Base-by-base conservation (phyloP, 2,113 vertebrate species). In the Lophotis ruficrista region DNA sequence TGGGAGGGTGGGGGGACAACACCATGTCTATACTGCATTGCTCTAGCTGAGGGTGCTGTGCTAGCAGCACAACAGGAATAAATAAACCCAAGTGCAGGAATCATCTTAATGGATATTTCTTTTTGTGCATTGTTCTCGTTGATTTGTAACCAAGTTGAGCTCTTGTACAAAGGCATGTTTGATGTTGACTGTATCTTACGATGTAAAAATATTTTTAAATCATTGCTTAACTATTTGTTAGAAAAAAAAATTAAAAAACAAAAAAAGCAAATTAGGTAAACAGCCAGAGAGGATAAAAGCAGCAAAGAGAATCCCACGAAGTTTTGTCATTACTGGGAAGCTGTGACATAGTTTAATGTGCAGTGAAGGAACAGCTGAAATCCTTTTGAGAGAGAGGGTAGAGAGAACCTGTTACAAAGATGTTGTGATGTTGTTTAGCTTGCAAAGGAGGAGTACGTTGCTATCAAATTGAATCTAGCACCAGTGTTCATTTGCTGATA, bases 111-210 rank as follows among this genome's bases (percentile, higher is more conserved):
- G 83, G 94, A 33, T 97, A 95, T 97, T 98, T 97, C 97, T 98
- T 98, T 98, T 97, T 2, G 98, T 98, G 98, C 97, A 96, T 98
- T 98, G 97, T 98, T 99, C 97, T 98, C 71, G 98, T 98, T 98
- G 98, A 98, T 99, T 98, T 98, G 98, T 99, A 98, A 98, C 98
- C 83, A 56, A 98, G 98, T 98, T 87, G 91, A 97, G 98, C 97
- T 97, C 96, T 96, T 98, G 98, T 98, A 99, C 97, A 98, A 98
- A 99, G 98, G 98, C 98, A 99, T 99, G 98, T 98, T 98, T 94
- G 97, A 96, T 98, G 98, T 98, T 98, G 97, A 98, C 94, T 96
- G 98, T 98, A 97, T 90, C 97, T 98, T 97, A 97, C 93, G 58
- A 98, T 98, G 98, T 98, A 98, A 98, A 97, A 98, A 98, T 98